Evolutionary conservation across 2,888 invertebrate species (phyloP).

Genomic region (Polydrusus pterygomalis): DNA sequence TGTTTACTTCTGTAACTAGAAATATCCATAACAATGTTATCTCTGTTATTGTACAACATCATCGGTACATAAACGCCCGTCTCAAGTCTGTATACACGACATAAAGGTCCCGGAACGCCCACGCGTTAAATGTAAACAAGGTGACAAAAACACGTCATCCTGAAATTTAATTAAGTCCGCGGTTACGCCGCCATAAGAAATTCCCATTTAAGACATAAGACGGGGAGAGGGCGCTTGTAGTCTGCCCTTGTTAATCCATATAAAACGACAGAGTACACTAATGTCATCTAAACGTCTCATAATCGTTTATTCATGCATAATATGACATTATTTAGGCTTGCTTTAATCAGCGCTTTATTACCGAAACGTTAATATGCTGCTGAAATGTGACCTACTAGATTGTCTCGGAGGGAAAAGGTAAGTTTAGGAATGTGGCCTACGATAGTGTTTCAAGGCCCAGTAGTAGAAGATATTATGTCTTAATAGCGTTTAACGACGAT

Average conservation of each 20-base stretch:
- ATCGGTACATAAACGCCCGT: neutral
- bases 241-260: conserved; percentile 59
- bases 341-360: conserved; percentile 63
- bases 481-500: no score
- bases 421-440: conserved; percentile 53
- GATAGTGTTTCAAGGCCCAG: neutral
- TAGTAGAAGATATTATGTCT: no score
- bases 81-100: conserved; percentile 7
- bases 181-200: conserved; percentile 48
- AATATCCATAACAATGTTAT: neutral
- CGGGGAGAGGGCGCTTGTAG: conserved; percentile 8
- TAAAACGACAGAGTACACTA: conserved; percentile 64
- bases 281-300: conserved; percentile 67
- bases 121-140: conserved; percentile 46
- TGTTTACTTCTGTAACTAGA: neutral
- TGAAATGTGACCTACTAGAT: conserved; percentile 38
- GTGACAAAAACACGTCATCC: conserved; percentile 52
- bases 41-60: neutral
- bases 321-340: conserved; percentile 67
- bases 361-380: conserved; percentile 61
- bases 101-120: conserved; percentile 19
- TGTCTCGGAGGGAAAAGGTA: conserved; percentile 38
- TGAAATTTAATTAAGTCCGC: conserved; percentile 51
- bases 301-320: conserved; percentile 68
- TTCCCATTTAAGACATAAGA: conserved; percentile 50